These are phyloP conservation scores for Hylia prasina DNA, from an alignment of 2,113 vertebrate genomes.

Conservation along the genomic window DNA sequence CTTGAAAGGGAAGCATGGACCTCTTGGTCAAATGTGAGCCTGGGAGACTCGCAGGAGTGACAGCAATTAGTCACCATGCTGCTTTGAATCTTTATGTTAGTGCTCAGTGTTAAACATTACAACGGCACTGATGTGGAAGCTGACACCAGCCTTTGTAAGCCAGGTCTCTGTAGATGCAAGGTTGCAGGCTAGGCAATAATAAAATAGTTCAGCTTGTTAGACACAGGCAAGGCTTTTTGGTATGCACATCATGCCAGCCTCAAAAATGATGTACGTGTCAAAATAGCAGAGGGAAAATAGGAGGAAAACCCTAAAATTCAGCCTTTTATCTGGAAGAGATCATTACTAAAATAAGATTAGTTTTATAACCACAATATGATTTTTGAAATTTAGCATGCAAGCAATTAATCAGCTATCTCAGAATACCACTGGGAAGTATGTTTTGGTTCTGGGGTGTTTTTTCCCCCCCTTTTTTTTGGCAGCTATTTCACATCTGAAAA, in stretches of 20 bases:
- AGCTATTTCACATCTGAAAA: not conserved
- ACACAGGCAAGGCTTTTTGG: not conserved
- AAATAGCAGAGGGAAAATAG: not conserved
- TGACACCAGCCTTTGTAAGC: conserved; percentile 13
- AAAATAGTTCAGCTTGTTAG: conserved; percentile 18
- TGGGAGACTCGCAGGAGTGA: not conserved
- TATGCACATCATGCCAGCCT: not conserved
- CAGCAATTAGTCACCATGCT: not conserved
- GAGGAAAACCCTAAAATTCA: not conserved
- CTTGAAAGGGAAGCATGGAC: not conserved
- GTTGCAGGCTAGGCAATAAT: not conserved
- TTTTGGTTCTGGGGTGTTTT: not conserved
- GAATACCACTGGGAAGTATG: not conserved
- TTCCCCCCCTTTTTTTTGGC: fast-evolving
- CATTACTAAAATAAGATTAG: not conserved
- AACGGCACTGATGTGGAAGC: not conserved
- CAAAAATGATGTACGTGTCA: not conserved
- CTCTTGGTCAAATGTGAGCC: not conserved
- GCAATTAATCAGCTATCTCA: not conserved
- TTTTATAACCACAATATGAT: not conserved
- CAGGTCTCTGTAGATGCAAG: not conserved
- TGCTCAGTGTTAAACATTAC: not conserved
- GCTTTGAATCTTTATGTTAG: conserved; percentile 6
- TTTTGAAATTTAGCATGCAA: not conserved
- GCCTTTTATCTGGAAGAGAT: not conserved